Evolutionary conservation across 2,797 vertebrate genomes (phyloP).

Genomic region (Eleutherodactylus coqui): DNA sequence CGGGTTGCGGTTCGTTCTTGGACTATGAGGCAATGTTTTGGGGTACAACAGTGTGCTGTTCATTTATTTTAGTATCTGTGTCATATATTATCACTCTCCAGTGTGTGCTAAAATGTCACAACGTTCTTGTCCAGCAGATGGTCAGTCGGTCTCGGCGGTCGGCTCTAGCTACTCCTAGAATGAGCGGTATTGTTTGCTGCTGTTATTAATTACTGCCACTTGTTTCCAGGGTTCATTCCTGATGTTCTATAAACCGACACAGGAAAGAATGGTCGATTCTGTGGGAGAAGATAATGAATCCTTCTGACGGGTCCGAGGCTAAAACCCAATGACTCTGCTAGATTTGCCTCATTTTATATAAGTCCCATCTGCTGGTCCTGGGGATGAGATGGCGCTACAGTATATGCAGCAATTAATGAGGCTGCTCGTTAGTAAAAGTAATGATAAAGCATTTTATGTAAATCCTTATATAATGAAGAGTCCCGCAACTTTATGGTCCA

Average conservation of each 20-base stretch:
- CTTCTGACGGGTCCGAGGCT: background rate
- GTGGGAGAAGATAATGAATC: background rate
- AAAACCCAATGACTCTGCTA: too few species aligned
- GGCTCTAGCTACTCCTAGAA: background rate
- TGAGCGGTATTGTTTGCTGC: background rate
- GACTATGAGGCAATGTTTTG: background rate
- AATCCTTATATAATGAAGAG: too few species aligned
- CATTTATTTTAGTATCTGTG: background rate
- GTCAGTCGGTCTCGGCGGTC: background rate
- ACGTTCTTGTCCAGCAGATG: background rate
- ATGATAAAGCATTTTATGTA: too few species aligned
- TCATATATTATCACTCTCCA: background rate
- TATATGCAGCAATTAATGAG: too few species aligned
- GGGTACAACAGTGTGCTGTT: background rate
- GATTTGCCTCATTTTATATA: too few species aligned
- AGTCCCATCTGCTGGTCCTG: background rate
- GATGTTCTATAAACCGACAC: background rate
- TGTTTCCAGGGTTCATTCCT: slow-evolving; percentile 11
- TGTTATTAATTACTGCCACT: background rate
- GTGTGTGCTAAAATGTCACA: background rate
- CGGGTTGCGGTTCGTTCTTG: background rate
- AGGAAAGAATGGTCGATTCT: slow-evolving; percentile 9
- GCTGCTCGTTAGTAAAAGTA: too few species aligned
- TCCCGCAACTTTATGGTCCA: too few species aligned
- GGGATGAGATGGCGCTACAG: background rate